Percentiles rank a stretch among this genome's conserved stretches.
Evolutionary conservation across 2,888 invertebrate species (phyloP).

Genomic region (Microctonus brassicae): DNA sequence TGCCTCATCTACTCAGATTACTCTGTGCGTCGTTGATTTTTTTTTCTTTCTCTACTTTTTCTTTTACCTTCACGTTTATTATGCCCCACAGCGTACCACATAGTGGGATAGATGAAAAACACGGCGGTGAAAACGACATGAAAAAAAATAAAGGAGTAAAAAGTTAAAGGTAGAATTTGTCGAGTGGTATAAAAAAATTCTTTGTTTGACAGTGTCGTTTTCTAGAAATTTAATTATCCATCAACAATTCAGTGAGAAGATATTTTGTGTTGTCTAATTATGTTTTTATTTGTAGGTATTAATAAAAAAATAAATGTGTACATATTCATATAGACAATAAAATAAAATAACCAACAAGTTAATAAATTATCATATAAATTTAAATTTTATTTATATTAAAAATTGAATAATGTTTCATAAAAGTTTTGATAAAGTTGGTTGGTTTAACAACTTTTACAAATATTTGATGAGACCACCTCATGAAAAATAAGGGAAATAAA

Average conservation of each 20-base stretch:
- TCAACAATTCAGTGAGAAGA: not conserved
- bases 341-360: not conserved
- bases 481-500: not conserved
- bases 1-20: conserved; percentile 9
- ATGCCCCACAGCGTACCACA: not conserved
- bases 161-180: not conserved
- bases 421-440: not conserved
- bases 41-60: not conserved
- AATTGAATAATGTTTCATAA: not conserved
- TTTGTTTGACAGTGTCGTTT: not conserved
- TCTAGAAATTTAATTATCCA: not conserved
- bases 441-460: not conserved
- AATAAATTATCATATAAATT: not conserved
- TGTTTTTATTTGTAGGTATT: not conserved
- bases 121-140: conserved; percentile 13
- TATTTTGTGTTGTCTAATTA: not conserved
- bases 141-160: conserved; percentile 11
- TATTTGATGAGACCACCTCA: not conserved
- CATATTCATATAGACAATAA: not conserved
- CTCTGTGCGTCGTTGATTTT: conserved; percentile 15
- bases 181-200: not conserved
- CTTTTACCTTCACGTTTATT: conserved; percentile 11
- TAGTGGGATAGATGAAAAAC: conserved; percentile 19
- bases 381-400: not conserved
- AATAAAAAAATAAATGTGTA: no score